phyloP scores from a whole-genome alignment of 1,140 invertebrate genomes.

The Portunus trituberculatus region DNA sequence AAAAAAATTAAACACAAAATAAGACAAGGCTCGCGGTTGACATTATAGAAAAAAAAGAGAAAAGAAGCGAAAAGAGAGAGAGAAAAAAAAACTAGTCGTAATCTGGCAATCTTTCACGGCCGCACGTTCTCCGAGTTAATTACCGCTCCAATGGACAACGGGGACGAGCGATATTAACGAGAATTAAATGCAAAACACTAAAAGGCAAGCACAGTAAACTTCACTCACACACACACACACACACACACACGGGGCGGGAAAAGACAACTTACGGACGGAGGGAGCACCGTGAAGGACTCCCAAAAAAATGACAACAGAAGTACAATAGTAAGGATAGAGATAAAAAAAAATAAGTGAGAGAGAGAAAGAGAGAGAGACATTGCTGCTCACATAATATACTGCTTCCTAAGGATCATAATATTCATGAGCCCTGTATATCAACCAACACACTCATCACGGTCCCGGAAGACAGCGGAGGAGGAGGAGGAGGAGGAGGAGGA shows the following conservation, averaged over 20 bases:
- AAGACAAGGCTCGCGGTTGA: background rate
- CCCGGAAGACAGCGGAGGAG: background rate
- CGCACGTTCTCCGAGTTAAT: background rate
- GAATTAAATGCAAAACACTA: background rate
- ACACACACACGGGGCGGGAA: background rate
- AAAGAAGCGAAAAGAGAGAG: background rate
- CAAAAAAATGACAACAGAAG: background rate
- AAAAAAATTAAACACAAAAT: background rate
- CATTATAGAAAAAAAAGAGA: background rate
- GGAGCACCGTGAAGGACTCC: background rate
- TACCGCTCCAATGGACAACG: background rate
- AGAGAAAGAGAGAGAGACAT: background rate
- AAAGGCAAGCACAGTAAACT: background rate
- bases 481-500: background rate
- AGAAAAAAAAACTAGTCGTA: background rate
- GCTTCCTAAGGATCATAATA: conserved; percentile 13
- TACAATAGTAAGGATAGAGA: background rate
- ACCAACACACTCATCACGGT: background rate
- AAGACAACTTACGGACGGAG: background rate
- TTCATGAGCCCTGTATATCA: background rate
- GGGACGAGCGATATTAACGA: background rate
- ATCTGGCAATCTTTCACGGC: background rate
- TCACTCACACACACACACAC: background rate
- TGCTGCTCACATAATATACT: conserved; percentile 1
- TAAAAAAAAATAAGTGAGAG: too few species aligned